Evolutionary conservation across 1,140 invertebrate genomes (phyloP).

Genomic region (Steinernema feltiae): DNA sequence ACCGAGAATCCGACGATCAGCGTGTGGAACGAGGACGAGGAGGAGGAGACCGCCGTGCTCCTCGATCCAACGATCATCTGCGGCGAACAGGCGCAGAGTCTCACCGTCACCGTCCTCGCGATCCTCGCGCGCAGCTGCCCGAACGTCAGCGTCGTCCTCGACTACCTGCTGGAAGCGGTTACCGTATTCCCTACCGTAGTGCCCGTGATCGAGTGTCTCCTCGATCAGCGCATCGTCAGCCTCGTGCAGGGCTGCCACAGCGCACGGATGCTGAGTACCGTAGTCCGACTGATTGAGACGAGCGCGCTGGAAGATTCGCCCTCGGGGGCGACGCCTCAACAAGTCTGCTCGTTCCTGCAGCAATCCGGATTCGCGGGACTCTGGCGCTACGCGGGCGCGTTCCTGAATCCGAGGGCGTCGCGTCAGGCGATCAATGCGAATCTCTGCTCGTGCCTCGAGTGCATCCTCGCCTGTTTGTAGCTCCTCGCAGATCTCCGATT

Average conservation of each 20-base stretch:
- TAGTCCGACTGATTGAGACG: conserved; percentile 29
- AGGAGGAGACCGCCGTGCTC: conserved; percentile 26
- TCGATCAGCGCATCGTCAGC: conserved; percentile 31
- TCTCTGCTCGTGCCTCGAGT: conserved; percentile 31
- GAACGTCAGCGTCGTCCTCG: conserved; percentile 26
- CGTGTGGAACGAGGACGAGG: conserved; percentile 28
- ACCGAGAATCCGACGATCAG: conserved; percentile 20
- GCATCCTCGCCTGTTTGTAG: conserved; percentile 28
- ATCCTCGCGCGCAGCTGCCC: conserved; percentile 28
- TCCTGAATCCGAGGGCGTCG: conserved; percentile 29
- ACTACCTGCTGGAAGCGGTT: conserved; percentile 28
- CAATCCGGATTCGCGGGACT: conserved; percentile 29
- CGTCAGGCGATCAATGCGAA: conserved; percentile 32
- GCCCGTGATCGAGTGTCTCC: conserved; percentile 28
- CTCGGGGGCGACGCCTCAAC: conserved; percentile 24
- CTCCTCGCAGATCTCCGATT: background rate
- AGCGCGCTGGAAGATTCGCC: conserved; percentile 25
- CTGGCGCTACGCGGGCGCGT: conserved; percentile 31
- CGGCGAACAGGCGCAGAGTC: conserved; percentile 21
- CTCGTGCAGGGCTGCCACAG: conserved; percentile 30
- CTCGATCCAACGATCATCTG: conserved; percentile 23
- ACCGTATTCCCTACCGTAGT: conserved; percentile 30
- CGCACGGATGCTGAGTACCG: conserved; percentile 22
- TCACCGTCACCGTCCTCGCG: conserved; percentile 29
- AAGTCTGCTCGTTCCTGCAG: conserved; percentile 29